Evolutionary conservation across 2,113 vertebrate genomes (phyloP).

Genomic region (Albula glossodonta): DNA sequence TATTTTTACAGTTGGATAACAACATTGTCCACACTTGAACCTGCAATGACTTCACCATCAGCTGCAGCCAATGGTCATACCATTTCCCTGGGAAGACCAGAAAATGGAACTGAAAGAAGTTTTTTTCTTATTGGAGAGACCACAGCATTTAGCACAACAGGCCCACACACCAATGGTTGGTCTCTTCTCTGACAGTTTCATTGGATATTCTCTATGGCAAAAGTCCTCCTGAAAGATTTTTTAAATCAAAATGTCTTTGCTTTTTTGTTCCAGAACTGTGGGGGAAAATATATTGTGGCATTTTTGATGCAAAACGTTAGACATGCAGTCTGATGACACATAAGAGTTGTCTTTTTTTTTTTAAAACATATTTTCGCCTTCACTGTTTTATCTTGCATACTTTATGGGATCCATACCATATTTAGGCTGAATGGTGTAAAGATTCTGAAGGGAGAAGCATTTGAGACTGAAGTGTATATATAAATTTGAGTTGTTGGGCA

Average conservation of each 20-base stretch:
- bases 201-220: slow-evolving; percentile 59
- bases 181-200: slow-evolving; percentile 21
- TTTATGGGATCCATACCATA: neutral
- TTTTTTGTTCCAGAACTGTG: neutral
- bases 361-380: neutral
- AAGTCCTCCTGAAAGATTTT: slow-evolving; percentile 36
- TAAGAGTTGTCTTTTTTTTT: neutral
- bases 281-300: neutral
- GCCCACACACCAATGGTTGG: slow-evolving; percentile 50
- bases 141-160: slow-evolving; percentile 43
- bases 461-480: neutral
- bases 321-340: neutral
- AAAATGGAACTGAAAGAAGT: no score
- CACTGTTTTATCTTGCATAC: neutral
- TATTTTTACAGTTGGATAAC: slow-evolving; percentile 53
- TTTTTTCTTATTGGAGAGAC: no score
- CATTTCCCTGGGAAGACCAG: neutral
- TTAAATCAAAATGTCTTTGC: neutral
- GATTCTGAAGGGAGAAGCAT: neutral
- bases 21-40: neutral
- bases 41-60: neutral
- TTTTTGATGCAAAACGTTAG: neutral
- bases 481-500: neutral
- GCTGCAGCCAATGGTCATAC: neutral
- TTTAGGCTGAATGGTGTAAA: neutral